Evolutionary conservation across 2,797 vertebrate species (phyloP).

Genomic region (Acanthurus lineatus): DNA sequence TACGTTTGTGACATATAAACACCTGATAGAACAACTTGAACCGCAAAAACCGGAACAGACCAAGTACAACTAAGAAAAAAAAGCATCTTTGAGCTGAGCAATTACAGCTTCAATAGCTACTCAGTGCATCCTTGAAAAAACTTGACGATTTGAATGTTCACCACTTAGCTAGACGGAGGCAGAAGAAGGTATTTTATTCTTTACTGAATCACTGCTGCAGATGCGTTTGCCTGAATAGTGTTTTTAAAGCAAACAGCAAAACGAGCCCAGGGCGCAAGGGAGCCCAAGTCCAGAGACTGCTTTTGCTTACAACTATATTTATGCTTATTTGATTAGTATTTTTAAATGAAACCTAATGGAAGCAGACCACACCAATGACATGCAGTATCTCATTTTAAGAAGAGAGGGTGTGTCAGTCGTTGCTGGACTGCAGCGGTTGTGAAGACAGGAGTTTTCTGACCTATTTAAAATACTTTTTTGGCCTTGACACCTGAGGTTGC

Average conservation of each 20-base stretch:
- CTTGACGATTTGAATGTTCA: neutral
- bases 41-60: neutral
- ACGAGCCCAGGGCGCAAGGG: no score
- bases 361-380: neutral
- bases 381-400: neutral
- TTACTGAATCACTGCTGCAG: slow-evolving; percentile 10
- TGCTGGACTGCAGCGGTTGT: neutral
- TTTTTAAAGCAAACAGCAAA: neutral
- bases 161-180: neutral
- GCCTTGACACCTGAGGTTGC: slow-evolving; percentile 13
- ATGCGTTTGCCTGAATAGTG: neutral
- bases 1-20: no score
- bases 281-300: no score
- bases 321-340: neutral
- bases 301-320: no score
- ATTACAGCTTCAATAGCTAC: neutral
- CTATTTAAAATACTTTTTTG: neutral
- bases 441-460: neutral
- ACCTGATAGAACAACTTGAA: neutral
- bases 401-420: neutral
- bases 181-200: neutral
- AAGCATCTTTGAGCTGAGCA: no score
- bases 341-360: neutral
- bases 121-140: neutral
- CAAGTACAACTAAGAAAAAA: neutral